These are phyloP conservation scores for Cochlearius cochlearius DNA, from an alignment of 2,113 vertebrate species.

Conservation along the genomic window DNA sequence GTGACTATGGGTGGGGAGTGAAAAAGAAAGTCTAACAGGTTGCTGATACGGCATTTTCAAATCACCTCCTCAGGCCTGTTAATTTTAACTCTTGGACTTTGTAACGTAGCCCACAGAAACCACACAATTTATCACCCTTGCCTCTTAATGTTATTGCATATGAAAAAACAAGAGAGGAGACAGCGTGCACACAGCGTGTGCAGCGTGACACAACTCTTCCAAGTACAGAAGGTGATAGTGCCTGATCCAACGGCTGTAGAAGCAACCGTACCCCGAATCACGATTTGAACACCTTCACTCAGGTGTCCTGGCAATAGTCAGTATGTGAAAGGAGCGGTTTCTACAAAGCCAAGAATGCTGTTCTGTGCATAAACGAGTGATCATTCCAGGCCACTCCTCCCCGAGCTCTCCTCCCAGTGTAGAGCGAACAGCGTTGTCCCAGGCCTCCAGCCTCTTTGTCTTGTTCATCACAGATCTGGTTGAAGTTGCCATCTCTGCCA, in stretches of 20 bases:
- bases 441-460: not conserved
- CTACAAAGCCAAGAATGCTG: not conserved
- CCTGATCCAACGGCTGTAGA: not conserved
- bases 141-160: not conserved
- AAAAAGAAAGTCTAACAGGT: not conserved
- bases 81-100: not conserved
- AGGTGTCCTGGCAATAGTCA: not conserved
- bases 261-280: fast-evolving
- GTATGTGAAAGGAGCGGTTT: not conserved
- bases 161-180: not conserved
- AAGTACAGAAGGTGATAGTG: not conserved
- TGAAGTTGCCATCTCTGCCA: not conserved
- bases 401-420: not conserved
- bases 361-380: fast-evolving
- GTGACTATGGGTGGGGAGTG: not conserved
- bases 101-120: not conserved
- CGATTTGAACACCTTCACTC: not conserved
- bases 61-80: not conserved
- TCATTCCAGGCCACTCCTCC: not conserved
- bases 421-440: not conserved
- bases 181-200: too few relatives aligned
- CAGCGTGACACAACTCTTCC: not conserved
- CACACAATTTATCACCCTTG: not conserved
- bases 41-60: not conserved
- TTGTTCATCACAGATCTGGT: fast-evolving